Evolutionary conservation across 2,888 invertebrate genomes (phyloP).

Genomic region (Eudasyphora cyanicolor): DNA sequence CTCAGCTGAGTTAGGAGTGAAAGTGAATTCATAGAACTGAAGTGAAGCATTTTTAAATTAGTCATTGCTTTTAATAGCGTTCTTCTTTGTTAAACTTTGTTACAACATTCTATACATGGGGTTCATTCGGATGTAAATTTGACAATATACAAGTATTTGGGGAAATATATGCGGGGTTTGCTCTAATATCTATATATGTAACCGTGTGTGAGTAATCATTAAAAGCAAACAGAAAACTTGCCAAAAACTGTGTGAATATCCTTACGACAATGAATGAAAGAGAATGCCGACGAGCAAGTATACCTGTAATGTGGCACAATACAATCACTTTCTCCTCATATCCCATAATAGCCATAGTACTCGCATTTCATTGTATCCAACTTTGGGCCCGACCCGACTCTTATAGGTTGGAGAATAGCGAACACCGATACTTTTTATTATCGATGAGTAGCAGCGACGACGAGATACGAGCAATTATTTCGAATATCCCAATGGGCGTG

Average conservation of each 20-base stretch:
- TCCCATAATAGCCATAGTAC: neutral
- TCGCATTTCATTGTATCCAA: neutral
- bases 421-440: slow-evolving; percentile 16
- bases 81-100: slow-evolving; percentile 10
- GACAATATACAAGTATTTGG: too few species aligned
- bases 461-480: slow-evolving; percentile 23
- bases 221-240: neutral
- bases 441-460: slow-evolving; percentile 2
- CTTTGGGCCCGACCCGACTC: neutral
- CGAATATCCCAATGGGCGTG: slow-evolving; percentile 16
- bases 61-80: slow-evolving; percentile 18
- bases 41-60: slow-evolving; percentile 8
- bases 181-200: neutral
- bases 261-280: neutral
- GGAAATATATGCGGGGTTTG: neutral
- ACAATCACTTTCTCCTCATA: neutral
- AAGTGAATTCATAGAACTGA: neutral
- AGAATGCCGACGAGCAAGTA: neutral
- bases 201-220: neutral
- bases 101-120: neutral
- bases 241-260: neutral
- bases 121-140: too few species aligned
- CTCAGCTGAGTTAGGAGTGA: neutral
- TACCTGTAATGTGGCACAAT: neutral
- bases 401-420: slow-evolving; percentile 7